Evolutionary conservation across 2,113 vertebrate genomes (phyloP).

Genomic region (Rhea americana): DNA sequence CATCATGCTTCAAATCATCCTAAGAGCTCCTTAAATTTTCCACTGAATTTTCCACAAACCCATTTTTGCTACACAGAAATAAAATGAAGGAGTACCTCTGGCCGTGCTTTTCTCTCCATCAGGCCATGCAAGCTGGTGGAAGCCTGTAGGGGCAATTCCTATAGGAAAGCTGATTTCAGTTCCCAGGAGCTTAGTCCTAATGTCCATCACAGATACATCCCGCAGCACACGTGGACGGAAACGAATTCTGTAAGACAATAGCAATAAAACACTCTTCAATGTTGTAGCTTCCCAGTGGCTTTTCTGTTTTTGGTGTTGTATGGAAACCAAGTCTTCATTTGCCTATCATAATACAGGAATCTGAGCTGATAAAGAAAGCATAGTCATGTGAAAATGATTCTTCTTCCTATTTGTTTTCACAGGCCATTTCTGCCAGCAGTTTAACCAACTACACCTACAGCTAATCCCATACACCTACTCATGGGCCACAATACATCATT

Average conservation of each 20-base stretch:
- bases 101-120: slow-evolving; percentile 94
- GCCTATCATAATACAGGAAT: neutral
- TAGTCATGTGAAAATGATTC: neutral
- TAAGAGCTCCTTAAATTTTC: neutral
- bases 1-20: neutral
- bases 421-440: neutral
- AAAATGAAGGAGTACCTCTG: slow-evolving; percentile 77
- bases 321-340: neutral
- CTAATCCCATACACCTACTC: neutral
- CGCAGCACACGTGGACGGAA: slow-evolving; percentile 87
- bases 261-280: neutral
- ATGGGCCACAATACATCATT: neutral
- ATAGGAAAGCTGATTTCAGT: slow-evolving; percentile 89
- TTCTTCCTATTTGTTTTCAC: neutral
- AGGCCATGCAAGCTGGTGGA: slow-evolving; percentile 90
- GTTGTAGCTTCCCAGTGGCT: neutral
- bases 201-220: slow-evolving; percentile 85
- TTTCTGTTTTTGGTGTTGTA: neutral
- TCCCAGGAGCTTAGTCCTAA: slow-evolving; percentile 83
- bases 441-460: neutral
- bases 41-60: neutral
- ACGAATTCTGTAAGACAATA: slow-evolving; percentile 78
- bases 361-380: neutral
- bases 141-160: slow-evolving; percentile 89
- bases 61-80: neutral